Base-by-base conservation (phyloP, 2,888 invertebrate genomes). In the Gortyna flavago region DNA sequence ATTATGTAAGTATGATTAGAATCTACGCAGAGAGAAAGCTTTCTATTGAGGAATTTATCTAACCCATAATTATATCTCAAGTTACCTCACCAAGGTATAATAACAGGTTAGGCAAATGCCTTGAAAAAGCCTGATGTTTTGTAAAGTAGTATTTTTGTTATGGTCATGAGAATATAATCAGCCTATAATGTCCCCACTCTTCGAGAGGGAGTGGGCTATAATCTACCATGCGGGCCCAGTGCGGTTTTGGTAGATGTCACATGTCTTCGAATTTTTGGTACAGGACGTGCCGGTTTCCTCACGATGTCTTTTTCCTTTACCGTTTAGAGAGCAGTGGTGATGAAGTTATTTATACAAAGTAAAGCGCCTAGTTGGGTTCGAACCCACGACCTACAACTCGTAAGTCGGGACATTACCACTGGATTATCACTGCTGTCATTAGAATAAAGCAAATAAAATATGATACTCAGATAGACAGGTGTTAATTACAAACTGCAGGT, bases 401-500 rank as follows among this genome's bases (percentile, higher is more conserved):
- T 25, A 11, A 11, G 25, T 21, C 48, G 48, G 48, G 7, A 7
- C 21, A 54, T 25, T 11, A n/a, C n/a, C 25, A 54, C 25, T 54
- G 25, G 3, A 0, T 8, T 25, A 54, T 3, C 11, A 25, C n/a
- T 54, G 11, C 25, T 54, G 4, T n/a, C 54, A n/a, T n/a, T 9
- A 54, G 25, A 54, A n/a, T 9, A n/a, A 4, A n/a, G 18, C 2
- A 48, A 48, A 21, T 48, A 54, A 54, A 59, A 29, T 59, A 29
- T 59, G 16, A 18, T 29, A 29, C 16, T 35, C 29, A 13, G n/a
- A 35, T 51, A 38, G 38, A 62, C 71, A 62, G 38, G 35, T 16
- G 29, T 70, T 48, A 62, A 81, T 81, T 76, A 48, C 44, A 48
- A 57, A 32, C 11, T 48, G 48, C 79, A 83, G 59, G 61, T 38